A percentile compares a stretch with the other conserved stretches of the same genome.
phyloP scores from a whole-genome alignment of 2,113 vertebrate species.

The Orycteropus afer region DNA sequence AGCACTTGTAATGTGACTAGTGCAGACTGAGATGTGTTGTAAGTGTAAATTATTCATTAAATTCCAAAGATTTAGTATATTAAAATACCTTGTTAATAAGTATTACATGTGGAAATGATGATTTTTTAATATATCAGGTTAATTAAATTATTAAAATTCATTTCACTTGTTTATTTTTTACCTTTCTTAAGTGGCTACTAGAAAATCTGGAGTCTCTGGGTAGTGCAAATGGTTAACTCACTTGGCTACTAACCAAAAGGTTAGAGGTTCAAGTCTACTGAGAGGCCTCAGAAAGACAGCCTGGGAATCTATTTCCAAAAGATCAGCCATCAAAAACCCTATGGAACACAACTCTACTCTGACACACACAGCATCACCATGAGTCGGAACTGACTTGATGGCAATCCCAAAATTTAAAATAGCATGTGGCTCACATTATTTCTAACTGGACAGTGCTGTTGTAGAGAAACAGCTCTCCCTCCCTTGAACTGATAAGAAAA shows the following conservation, averaged over 20 bases:
- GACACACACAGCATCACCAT: not conserved
- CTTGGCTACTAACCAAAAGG: not conserved
- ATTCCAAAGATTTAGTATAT: not conserved
- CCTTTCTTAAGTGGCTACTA: too few relatives aligned
- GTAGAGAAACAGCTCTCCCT: not conserved
- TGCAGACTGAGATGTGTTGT: not conserved
- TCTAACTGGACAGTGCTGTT: not conserved
- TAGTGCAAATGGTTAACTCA: not conserved
- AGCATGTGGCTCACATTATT: not conserved
- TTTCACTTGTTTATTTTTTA: too few relatives aligned
- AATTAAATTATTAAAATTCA: conserved; percentile 17
- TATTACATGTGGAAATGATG: not conserved
- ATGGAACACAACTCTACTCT: too few relatives aligned
- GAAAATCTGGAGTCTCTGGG: too few relatives aligned
- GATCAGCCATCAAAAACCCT: too few relatives aligned
- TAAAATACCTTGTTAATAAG: not conserved
- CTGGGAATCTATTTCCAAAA: not conserved
- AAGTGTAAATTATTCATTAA: not conserved
- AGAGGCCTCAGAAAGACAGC: not conserved
- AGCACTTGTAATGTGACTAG: not conserved
- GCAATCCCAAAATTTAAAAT: not conserved
- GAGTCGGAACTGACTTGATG: not conserved
- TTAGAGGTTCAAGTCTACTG: not conserved
- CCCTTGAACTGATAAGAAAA: not conserved
- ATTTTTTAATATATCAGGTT: not conserved